Evolutionary conservation across 2,113 vertebrate genomes (phyloP).

Genomic region (Thermophis baileyi): DNA sequence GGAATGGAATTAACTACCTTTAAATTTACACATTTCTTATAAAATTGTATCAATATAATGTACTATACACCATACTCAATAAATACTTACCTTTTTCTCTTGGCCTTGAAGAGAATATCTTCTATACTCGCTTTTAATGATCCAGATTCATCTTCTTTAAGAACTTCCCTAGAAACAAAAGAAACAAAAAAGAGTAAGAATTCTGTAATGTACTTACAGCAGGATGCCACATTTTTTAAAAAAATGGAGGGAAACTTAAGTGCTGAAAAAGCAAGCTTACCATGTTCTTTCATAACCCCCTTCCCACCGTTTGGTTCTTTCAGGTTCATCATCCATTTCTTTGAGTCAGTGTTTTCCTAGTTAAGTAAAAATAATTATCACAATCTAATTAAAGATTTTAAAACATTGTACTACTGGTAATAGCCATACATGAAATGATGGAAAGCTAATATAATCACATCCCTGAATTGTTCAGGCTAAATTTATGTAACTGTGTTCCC

Average conservation of each 20-base stretch:
- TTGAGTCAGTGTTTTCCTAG: background rate
- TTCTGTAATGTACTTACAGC: accelerated
- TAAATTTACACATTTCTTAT: background rate
- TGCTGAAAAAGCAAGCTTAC: constrained; percentile 55
- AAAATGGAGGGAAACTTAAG: background rate
- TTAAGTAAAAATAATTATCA: background rate
- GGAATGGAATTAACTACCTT: background rate
- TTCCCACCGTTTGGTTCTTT: constrained; percentile 94
- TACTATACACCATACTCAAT: background rate
- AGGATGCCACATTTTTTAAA: accelerated
- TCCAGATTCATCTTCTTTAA: constrained; percentile 95
- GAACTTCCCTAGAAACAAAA: constrained; percentile 80
- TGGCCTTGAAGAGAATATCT: constrained; percentile 92
- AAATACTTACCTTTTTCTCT: constrained; percentile 81
- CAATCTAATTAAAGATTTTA: background rate
- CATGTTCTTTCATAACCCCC: constrained; percentile 98
- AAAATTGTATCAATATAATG: background rate
- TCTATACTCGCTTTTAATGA: constrained; percentile 94
- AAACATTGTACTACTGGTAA: background rate
- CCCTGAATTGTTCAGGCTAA: background rate
- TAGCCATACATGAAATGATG: background rate
- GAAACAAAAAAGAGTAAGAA: background rate
- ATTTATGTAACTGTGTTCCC: background rate
- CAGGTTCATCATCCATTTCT: constrained; percentile 92
- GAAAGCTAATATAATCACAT: background rate